phyloP scores from a whole-genome alignment of 2,797 vertebrate species.

The Arrhamphus sclerolepis region DNA sequence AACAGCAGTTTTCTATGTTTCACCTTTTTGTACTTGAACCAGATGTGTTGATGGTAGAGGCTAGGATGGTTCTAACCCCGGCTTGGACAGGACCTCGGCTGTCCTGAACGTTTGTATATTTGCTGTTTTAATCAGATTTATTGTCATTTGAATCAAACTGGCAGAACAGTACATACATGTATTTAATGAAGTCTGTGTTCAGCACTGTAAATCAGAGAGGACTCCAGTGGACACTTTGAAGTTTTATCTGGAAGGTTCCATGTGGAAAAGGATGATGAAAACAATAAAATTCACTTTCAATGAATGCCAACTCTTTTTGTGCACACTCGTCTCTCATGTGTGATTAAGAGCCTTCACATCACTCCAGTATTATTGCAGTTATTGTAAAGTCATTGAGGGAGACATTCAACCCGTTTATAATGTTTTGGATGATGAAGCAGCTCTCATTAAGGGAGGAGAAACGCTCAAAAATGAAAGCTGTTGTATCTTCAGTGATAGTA shows the following conservation, averaged over 20 bases:
- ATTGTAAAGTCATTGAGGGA: too few species aligned
- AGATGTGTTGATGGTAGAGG: neutral
- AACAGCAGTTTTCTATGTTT: neutral
- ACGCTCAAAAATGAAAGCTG: too few species aligned
- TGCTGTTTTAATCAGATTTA: conserved; percentile 1
- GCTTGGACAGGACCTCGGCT: neutral
- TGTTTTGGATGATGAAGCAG: too few species aligned
- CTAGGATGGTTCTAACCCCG: neutral
- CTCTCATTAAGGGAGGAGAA: too few species aligned
- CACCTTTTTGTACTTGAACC: neutral
- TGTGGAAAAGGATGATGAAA: neutral
- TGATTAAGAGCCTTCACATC: too few species aligned
- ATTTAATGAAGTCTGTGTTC: neutral
- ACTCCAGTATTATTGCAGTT: too few species aligned
- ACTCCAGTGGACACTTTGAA: neutral
- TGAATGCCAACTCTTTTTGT: neutral
- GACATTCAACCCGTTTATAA: too few species aligned
- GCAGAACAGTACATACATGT: neutral
- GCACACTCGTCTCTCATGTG: too few species aligned
- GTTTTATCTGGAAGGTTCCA: neutral
- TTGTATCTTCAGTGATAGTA: too few species aligned
- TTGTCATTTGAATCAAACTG: neutral
- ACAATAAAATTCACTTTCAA: neutral
- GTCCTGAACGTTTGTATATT: neutral
- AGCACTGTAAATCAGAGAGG: neutral